Evolutionary conservation across 2,888 invertebrate species (phyloP), one percentile per base, ranked within the genome.

Genomic region (Auanema sp.): DNA sequence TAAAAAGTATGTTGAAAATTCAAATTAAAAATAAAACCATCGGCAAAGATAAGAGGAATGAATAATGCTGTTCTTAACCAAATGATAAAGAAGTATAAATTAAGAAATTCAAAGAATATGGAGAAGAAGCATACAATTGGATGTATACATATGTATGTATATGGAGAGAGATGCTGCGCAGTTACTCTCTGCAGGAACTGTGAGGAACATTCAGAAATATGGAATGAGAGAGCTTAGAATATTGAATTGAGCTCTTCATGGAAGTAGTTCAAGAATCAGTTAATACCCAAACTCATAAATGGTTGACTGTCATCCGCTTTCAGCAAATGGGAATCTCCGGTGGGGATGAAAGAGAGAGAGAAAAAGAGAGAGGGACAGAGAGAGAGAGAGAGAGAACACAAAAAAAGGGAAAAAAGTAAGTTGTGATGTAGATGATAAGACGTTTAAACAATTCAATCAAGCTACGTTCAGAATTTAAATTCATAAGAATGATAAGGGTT

Each of bases 61-160:
- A 47, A 47, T 47, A 21, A 21, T 21, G 50, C 50, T 50, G 12
- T 21, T 24, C 21, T 23, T 50, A 16, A 47, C 3, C 4, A 50
- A 50, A 24, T 50, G 50, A 24, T 24, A 23, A 50, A 23, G 16
- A 50, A n/a, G 24, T 50, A 24, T 12, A 24, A 50, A 50, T 50
- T 21, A 50, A 16, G 24, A 50, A 16, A 16, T 24, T 24, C 16
- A 6, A 47, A 50, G n/a, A 50, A 47, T 3, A 16, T 12, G 23
- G 12, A 23, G n/a, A 50, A 47, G 47, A 16, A 21, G 23, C 24
- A 23, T n/a, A 23, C 50, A 23, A 11, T 12, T 24, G 23, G 21
- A 50, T 21, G 24, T n/a, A 50, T 12, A 50, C 16, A 21, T 12
- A 21, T 50, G 12, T 5, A 6, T 6, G 47, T 11, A 16, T 24